Evolutionary conservation across 2,888 invertebrate species (phyloP).

Genomic region (Apodemia mormo): DNA sequence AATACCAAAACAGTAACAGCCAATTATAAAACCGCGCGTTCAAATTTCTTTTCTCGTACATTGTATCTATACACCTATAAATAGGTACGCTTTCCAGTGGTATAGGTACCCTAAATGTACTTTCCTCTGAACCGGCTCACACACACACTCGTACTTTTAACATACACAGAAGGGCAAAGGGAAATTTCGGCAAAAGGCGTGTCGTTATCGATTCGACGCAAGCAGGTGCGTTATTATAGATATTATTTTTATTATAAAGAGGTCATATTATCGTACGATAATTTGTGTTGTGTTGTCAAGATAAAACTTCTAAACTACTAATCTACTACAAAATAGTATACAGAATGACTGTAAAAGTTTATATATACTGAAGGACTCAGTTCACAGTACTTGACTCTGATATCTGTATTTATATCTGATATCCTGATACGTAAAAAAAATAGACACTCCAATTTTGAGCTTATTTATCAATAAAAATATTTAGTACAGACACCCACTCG

Average conservation of each 20-base stretch:
- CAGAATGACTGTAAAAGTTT: too few species aligned
- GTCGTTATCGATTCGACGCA: constrained; percentile 37
- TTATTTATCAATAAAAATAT: too few species aligned
- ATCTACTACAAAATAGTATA: too few species aligned
- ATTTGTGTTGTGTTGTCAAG: too few species aligned
- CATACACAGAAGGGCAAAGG: constrained; percentile 36
- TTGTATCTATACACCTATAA: constrained; percentile 43
- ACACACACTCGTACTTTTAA: constrained; percentile 26
- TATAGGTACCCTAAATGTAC: constrained; percentile 65
- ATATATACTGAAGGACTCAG: too few species aligned
- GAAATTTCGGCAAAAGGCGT: constrained; percentile 33
- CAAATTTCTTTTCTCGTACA: background rate
- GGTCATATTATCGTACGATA: too few species aligned
- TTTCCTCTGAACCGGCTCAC: constrained; percentile 58
- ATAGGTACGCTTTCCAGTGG: constrained; percentile 50
- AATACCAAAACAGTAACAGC: constrained; percentile 8
- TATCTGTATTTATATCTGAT: too few species aligned
- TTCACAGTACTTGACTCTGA: too few species aligned
- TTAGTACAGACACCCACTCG: too few species aligned
- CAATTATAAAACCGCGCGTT: constrained; percentile 9
- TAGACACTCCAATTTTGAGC: too few species aligned
- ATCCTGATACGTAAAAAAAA: too few species aligned
- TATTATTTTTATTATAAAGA: background rate
- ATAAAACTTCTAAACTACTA: too few species aligned
- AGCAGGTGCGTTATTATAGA: constrained; percentile 33